These are phyloP conservation scores for Rhizomys pruinosus DNA, from an alignment of 2,113 vertebrate genomes.

Conservation along the genomic window DNA sequence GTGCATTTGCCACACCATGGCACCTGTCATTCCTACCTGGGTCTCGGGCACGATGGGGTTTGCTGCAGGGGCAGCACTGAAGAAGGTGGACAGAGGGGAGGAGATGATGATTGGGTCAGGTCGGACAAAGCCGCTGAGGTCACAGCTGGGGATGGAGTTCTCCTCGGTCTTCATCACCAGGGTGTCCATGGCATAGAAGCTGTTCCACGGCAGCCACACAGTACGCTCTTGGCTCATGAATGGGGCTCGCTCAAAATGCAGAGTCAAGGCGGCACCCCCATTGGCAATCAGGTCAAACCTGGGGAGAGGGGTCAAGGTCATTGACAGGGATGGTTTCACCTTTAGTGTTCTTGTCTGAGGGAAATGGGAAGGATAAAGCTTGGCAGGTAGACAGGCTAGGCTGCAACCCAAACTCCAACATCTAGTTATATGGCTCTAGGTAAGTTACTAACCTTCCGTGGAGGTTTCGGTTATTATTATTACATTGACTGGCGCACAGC, in stretches of 20 bases:
- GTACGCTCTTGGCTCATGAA: slow-evolving; percentile 99
- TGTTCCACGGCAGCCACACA: slow-evolving; percentile 98
- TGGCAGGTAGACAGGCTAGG: background rate
- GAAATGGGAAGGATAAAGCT: background rate
- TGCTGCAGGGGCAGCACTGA: slow-evolving; percentile 93
- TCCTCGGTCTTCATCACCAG: slow-evolving; percentile 99
- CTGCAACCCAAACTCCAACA: background rate
- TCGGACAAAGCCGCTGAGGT: slow-evolving; percentile 96
- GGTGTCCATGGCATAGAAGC: slow-evolving; percentile 99
- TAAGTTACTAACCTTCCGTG: background rate
- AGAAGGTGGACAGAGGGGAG: slow-evolving; percentile 98
- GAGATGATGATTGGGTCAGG: slow-evolving; percentile 98
- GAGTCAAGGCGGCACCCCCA: slow-evolving; percentile 94
- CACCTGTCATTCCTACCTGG: slow-evolving; percentile 88
- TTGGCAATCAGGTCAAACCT: slow-evolving; percentile 99
- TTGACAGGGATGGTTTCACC: background rate
- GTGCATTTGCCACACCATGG: background rate
- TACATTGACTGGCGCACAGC: background rate
- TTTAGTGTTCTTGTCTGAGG: background rate
- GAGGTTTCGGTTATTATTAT: slow-evolving; percentile 20
- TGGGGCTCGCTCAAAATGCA: slow-evolving; percentile 97
- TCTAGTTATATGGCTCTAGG: background rate
- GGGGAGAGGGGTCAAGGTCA: slow-evolving; percentile 54
- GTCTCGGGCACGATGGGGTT: slow-evolving; percentile 98
- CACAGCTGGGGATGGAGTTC: slow-evolving; percentile 99